phyloP scores from a whole-genome alignment of 1,140 invertebrate genomes.

The Bemisia tabaci region DNA sequence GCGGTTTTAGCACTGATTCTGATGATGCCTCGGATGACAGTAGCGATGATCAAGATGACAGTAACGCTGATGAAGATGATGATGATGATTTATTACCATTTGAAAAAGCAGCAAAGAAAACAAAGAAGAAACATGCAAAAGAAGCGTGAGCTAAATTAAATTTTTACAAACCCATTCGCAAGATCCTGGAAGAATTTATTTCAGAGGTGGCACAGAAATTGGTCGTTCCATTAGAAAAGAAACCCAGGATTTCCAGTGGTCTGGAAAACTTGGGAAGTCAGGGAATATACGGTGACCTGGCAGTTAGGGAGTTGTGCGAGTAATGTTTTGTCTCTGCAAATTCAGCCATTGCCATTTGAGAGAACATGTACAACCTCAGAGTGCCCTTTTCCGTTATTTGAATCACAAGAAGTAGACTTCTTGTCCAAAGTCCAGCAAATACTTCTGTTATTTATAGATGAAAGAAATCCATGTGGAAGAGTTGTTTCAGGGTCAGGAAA shows the following conservation, averaged over 20 bases:
- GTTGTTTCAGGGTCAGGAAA: too few relatives aligned
- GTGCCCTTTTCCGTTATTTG: too few relatives aligned
- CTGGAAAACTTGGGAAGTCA: background rate
- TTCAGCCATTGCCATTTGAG: background rate
- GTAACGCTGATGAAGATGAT: constrained; percentile 35
- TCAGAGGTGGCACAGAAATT: constrained; percentile 2
- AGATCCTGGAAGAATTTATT: constrained; percentile 13
- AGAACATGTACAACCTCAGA: too few relatives aligned
- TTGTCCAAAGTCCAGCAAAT: too few relatives aligned
- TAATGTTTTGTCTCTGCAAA: too few relatives aligned
- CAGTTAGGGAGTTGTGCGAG: background rate
- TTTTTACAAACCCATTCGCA: constrained; percentile 10
- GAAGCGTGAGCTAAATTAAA: constrained; percentile 35
- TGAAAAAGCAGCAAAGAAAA: constrained; percentile 68
- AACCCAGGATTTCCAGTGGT: background rate
- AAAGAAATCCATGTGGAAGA: too few relatives aligned
- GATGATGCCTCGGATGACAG: constrained; percentile 24
- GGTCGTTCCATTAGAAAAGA: constrained; percentile 7
- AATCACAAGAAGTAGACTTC: too few relatives aligned
- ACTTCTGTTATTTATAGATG: too few relatives aligned
- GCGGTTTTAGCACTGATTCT: constrained; percentile 24
- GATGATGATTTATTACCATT: constrained; percentile 65
- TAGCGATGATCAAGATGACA: constrained; percentile 35
- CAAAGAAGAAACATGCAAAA: constrained; percentile 55
- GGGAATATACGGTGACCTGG: constrained; percentile 1